Percentiles rank a stretch among this genome's conserved stretches.
phyloP scores from a whole-genome alignment of 2,113 vertebrate genomes.

The Prolemur simus region DNA sequence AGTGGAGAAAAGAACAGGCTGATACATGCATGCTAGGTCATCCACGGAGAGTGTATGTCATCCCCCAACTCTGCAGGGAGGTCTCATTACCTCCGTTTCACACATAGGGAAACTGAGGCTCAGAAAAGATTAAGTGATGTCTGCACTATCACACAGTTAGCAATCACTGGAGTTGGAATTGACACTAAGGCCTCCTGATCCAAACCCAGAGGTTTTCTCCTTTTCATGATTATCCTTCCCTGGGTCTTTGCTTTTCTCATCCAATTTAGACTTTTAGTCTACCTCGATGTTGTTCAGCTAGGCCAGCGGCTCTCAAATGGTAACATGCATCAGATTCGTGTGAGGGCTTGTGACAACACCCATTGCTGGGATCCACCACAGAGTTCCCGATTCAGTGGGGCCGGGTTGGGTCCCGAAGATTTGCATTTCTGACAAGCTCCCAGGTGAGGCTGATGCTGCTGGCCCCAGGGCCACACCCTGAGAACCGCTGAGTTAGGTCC shows the following conservation, averaged over 20 bases:
- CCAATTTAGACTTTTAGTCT: background rate
- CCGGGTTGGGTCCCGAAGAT: rapidly evolving
- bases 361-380: background rate
- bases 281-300: background rate
- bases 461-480: too few relatives aligned
- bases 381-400: background rate
- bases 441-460: background rate
- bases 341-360: background rate
- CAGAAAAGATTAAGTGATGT: background rate
- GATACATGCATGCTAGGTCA: background rate
- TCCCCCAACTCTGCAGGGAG: background rate
- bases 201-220: background rate
- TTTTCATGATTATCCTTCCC: background rate
- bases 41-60: background rate
- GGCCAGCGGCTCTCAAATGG: background rate
- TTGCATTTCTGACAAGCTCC: background rate
- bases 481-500: background rate
- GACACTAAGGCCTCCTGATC: background rate
- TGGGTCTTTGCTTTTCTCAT: background rate
- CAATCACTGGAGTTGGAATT: background rate
- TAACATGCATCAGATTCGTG: background rate
- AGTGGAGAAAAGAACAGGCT: background rate
- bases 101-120: background rate
- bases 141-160: background rate
- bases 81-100: background rate